These are phyloP conservation scores for Coptodon bakossiorum DNA, from an alignment of 2,113 vertebrate genomes.

Conservation along the genomic window DNA sequence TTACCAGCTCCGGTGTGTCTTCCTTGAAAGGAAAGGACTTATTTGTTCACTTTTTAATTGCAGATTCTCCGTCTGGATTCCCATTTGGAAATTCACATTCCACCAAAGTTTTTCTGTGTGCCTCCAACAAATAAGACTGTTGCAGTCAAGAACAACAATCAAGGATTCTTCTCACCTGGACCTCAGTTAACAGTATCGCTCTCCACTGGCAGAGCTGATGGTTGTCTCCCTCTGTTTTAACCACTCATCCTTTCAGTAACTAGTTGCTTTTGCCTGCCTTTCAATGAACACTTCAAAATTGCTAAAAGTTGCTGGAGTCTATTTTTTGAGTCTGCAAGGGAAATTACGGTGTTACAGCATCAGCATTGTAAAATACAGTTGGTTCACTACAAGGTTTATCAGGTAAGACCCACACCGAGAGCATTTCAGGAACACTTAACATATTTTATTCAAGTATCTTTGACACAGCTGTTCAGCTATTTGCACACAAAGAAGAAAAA, in stretches of 20 bases:
- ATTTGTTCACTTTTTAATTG: not conserved
- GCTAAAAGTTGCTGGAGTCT: not conserved
- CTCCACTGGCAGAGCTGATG: not conserved
- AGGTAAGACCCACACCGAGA: not conserved
- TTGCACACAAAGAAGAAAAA: not conserved
- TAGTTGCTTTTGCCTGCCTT: not conserved
- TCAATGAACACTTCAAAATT: accelerated
- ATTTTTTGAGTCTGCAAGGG: not conserved
- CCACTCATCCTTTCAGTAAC: not conserved
- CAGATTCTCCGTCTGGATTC: not conserved
- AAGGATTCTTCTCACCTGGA: not conserved
- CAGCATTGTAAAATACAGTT: not conserved
- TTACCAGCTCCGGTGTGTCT: not conserved
- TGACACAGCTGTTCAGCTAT: not conserved
- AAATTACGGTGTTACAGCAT: accelerated
- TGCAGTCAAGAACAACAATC: not conserved
- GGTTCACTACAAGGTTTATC: not conserved
- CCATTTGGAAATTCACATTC: not conserved
- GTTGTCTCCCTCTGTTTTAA: not conserved
- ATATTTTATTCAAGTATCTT: not conserved
- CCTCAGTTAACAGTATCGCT: not conserved
- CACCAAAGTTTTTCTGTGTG: not conserved
- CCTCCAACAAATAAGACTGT: not conserved
- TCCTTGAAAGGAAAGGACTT: not conserved
- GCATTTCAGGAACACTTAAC: not conserved